These are phyloP conservation scores for Trematomus bernacchii DNA, from an alignment of 2,797 vertebrate genomes.

Conservation along the genomic window DNA sequence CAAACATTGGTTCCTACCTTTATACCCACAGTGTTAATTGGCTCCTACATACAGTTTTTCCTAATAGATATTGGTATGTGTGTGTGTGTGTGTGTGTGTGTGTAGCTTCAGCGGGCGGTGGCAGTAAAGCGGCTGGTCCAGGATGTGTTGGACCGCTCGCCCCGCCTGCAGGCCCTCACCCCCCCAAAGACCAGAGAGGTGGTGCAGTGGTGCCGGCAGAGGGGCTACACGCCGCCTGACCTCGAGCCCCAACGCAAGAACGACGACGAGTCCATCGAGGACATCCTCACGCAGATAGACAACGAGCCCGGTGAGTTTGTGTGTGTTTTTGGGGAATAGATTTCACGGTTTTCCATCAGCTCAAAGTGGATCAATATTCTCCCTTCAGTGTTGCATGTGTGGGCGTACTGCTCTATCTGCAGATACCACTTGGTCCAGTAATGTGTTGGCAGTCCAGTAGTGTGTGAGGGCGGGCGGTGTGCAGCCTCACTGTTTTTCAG, in stretches of 20 bases:
- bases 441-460: slow-evolving; percentile 38
- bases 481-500: slow-evolving; percentile 36
- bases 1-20: too few species aligned
- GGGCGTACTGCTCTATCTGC: slow-evolving; percentile 48
- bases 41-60: too few species aligned
- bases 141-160: slow-evolving; percentile 91
- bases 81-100: too few species aligned
- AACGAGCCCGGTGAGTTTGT: slow-evolving; percentile 90
- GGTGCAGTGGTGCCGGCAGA: slow-evolving; percentile 95
- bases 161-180: slow-evolving; percentile 90
- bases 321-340: background rate
- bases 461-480: slow-evolving; percentile 27
- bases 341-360: background rate
- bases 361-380: slow-evolving; percentile 52
- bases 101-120: slow-evolving; percentile 95
- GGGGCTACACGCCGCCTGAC: slow-evolving; percentile 93
- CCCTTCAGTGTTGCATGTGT: slow-evolving; percentile 45
- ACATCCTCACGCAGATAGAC: slow-evolving; percentile 97
- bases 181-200: slow-evolving; percentile 95
- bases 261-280: slow-evolving; percentile 95
- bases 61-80: too few species aligned
- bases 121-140: slow-evolving; percentile 93
- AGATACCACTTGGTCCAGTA: slow-evolving; percentile 31
- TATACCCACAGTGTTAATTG: too few species aligned
- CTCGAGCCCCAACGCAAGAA: slow-evolving; percentile 86